phyloP scores from a whole-genome alignment of 2,888 invertebrate genomes.

The Brachycybe producta region DNA sequence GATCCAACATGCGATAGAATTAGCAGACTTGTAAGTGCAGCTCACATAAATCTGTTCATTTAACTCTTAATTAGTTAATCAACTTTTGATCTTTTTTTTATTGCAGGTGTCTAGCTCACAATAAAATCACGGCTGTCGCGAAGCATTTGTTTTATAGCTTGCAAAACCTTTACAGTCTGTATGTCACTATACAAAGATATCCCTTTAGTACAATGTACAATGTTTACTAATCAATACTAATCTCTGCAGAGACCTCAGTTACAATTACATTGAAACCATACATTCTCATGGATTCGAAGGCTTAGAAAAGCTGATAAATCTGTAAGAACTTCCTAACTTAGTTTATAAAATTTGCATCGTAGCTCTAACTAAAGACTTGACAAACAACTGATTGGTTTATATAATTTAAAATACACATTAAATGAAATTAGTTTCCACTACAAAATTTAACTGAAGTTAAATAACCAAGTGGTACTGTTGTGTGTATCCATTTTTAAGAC shows the following conservation, averaged over 20 bases:
- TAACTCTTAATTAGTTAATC: background rate
- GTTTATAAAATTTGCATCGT: too few relatives aligned
- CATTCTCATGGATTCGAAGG: slow-evolving; percentile 25
- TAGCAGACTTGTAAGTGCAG: slow-evolving; percentile 17
- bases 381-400: too few relatives aligned
- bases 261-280: slow-evolving; percentile 24
- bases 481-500: too few relatives aligned
- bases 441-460: too few relatives aligned
- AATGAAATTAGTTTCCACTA: too few relatives aligned
- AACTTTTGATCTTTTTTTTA: slow-evolving; percentile 1
- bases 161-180: slow-evolving; percentile 25
- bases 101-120: slow-evolving; percentile 24
- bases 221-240: background rate
- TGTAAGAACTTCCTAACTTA: too few relatives aligned
- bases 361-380: too few relatives aligned
- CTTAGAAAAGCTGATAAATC: slow-evolving; percentile 22
- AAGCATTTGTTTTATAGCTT: slow-evolving; percentile 23
- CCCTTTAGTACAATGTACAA: background rate
- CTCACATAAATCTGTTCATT: background rate
- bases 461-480: too few relatives aligned
- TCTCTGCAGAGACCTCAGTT: slow-evolving; percentile 24
- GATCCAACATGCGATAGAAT: slow-evolving; percentile 1
- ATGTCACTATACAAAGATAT: slow-evolving; percentile 18
- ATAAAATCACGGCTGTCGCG: slow-evolving; percentile 23
- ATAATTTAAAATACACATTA: too few relatives aligned